Percentiles rank a stretch among this genome's conserved stretches.
phyloP scores from a whole-genome alignment of 30 jellyfish, hydroid and myxozoan genomes.

The Cassiopea xamachana region DNA sequence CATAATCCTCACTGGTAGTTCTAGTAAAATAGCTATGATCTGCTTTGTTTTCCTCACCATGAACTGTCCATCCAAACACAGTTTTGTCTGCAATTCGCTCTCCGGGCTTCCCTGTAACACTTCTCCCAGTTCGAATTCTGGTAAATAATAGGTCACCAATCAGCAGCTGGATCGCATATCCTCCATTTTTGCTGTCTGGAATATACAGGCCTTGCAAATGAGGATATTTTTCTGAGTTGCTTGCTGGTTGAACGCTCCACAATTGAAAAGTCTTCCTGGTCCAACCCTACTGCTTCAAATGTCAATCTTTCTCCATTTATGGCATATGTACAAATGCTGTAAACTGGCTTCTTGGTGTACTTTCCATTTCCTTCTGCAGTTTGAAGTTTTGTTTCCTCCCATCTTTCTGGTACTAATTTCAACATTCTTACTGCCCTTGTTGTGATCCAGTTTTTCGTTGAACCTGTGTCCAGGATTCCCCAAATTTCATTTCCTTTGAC shows the following conservation, averaged over 20 bases:
- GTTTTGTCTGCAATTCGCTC: slow-evolving; percentile 60
- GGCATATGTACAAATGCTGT: slow-evolving; percentile 14
- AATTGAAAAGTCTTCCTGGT: slow-evolving; percentile 33
- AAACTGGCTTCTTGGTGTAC: slow-evolving; percentile 13
- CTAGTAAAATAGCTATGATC: slow-evolving; percentile 45
- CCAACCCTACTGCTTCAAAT: slow-evolving; percentile 46
- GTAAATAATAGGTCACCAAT: slow-evolving; percentile 61
- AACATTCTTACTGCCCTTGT: slow-evolving; percentile 7
- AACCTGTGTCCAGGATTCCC: slow-evolving; percentile 38
- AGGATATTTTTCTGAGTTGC: slow-evolving; percentile 23
- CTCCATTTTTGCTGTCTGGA: slow-evolving; percentile 57
- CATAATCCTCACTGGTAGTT: slow-evolving; percentile 45
- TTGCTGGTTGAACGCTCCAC: slow-evolving; percentile 33
- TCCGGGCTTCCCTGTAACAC: slow-evolving; percentile 22
- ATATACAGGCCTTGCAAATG: slow-evolving; percentile 47
- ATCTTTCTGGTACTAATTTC: background rate
- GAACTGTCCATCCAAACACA: slow-evolving; percentile 64
- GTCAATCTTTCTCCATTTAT: slow-evolving; percentile 33
- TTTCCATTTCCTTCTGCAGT: slow-evolving; percentile 37
- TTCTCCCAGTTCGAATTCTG: slow-evolving; percentile 40
- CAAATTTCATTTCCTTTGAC: slow-evolving; percentile 32
- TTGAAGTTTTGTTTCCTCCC: slow-evolving; percentile 20
- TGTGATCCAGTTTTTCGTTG: slow-evolving; percentile 35
- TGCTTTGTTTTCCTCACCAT: slow-evolving; percentile 17
- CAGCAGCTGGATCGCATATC: slow-evolving; percentile 33